phyloP scores from a whole-genome alignment of 2,113 vertebrate species.

The Seriola dumerili region DNA sequence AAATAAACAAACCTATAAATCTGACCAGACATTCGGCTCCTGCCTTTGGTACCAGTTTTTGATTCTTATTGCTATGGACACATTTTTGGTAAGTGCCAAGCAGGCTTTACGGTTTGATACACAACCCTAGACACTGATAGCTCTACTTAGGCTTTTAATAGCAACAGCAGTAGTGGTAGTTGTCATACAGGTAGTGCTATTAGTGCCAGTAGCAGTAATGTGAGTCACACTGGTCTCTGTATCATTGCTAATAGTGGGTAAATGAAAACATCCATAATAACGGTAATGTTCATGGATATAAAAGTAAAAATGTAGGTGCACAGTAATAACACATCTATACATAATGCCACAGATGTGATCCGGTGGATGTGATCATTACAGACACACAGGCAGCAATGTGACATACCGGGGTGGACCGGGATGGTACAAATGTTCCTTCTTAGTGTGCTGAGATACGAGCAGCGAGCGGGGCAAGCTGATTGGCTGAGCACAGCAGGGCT shows the following conservation, averaged over 20 bases:
- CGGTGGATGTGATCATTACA: background rate
- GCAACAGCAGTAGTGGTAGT: background rate
- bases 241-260: background rate
- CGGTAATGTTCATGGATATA: background rate
- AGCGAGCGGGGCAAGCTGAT: constrained; percentile 25
- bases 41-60: background rate
- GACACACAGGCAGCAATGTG: background rate
- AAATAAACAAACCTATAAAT: background rate
- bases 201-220: background rate
- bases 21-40: background rate
- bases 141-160: background rate
- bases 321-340: background rate
- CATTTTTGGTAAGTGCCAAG: background rate
- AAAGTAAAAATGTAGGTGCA: background rate
- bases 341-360: background rate
- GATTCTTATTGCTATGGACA: background rate
- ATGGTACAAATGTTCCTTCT: constrained; percentile 1
- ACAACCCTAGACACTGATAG: background rate
- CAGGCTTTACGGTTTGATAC: background rate
- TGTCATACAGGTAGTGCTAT: background rate
- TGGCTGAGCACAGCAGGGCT: constrained; percentile 60
- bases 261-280: background rate
- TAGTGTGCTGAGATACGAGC: constrained; percentile 11
- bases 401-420: background rate
- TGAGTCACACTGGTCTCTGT: background rate